Conservation (phyloP, 2,888 invertebrate genomes). For the Polia nebulosa region DNA sequence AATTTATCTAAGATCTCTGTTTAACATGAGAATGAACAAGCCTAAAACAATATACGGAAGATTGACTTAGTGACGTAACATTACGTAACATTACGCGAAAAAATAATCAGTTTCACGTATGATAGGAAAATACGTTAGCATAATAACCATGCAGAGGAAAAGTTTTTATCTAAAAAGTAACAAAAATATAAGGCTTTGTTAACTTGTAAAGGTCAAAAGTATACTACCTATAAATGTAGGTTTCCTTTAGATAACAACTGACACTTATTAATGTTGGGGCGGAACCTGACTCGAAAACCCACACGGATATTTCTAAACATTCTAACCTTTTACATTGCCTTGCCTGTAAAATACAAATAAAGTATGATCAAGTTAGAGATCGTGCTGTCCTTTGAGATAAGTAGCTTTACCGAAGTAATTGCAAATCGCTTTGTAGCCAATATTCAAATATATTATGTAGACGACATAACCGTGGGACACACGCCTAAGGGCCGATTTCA, state of each 20-base stretch:
- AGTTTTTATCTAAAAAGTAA: constrained; percentile 3
- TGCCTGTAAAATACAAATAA: constrained; percentile 43
- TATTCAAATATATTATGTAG: constrained; percentile 16
- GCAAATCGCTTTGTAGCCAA: constrained; percentile 12
- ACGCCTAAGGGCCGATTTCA: too few species aligned
- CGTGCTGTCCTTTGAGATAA: constrained; percentile 41
- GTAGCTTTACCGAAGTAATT: constrained; percentile 32
- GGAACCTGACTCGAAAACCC: constrained; percentile 15
- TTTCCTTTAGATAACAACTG: constrained; percentile 24
- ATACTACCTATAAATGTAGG: neutral
- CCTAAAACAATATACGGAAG: constrained; percentile 10
- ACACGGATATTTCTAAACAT: constrained; percentile 47
- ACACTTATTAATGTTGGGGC: constrained; percentile 43
- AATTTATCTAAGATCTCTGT: constrained; percentile 10
- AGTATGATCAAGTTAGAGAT: constrained; percentile 29
- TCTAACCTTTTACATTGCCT: constrained; percentile 40
- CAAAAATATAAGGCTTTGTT: neutral
- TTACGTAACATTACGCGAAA: neutral
- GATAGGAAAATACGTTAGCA: constrained; percentile 9
- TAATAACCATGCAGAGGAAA: neutral
- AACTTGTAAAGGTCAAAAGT: constrained; percentile 8
- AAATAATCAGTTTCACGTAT: neutral
- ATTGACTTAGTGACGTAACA: neutral
- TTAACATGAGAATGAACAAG: constrained; percentile 18
- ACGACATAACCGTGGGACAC: constrained; percentile 16